Evolutionary conservation across 1,140 invertebrate species (phyloP).

Genomic region (Pseudoatta argentina): DNA sequence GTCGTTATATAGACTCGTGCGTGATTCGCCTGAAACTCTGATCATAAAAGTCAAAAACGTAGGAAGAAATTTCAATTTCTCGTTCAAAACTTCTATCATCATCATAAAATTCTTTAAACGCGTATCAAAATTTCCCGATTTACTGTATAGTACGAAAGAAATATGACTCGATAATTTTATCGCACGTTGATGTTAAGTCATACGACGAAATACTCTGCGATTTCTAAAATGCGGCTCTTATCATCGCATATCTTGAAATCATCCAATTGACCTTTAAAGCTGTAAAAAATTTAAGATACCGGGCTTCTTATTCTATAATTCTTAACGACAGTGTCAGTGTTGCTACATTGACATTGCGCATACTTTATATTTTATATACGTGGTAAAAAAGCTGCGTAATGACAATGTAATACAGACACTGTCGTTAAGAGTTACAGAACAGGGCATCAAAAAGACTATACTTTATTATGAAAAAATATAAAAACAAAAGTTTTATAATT

Average conservation of each 20-base stretch:
- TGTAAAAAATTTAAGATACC: background rate
- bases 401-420: too few species aligned
- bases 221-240: background rate
- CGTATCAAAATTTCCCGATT: background rate
- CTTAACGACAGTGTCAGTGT: too few species aligned
- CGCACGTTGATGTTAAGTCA: background rate
- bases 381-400: too few species aligned
- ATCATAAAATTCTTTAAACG: background rate
- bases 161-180: constrained; percentile 8
- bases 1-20: background rate
- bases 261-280: background rate
- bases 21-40: constrained; percentile 10
- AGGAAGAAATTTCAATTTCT: background rate
- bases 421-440: too few species aligned
- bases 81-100: background rate
- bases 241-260: background rate
- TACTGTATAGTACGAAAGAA: background rate
- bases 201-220: background rate
- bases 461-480: background rate
- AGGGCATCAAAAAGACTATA: background rate
- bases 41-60: background rate
- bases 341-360: too few species aligned
- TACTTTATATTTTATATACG: too few species aligned
- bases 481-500: background rate
- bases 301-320: too few species aligned